phyloP scores from a whole-genome alignment of 2,113 vertebrate genomes.

The Prunella fulvescens region DNA sequence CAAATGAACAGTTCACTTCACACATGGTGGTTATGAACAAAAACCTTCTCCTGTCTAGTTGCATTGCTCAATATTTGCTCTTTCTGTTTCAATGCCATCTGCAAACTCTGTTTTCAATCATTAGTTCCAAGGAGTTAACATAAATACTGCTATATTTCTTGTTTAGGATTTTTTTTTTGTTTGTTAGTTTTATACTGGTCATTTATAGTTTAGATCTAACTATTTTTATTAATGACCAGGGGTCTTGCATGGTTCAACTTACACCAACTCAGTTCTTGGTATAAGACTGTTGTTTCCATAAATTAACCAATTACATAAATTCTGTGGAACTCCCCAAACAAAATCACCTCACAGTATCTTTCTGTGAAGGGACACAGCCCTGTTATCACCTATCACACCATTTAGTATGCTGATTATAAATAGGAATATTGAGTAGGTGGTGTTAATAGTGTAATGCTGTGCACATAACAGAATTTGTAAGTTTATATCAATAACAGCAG shows the following conservation, averaged over 20 bases:
- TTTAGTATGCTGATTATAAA: neutral
- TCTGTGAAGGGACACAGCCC: neutral
- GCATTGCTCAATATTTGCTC: neutral
- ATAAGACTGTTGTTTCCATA: neutral
- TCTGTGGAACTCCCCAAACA: neutral
- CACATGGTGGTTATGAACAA: neutral
- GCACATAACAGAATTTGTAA: neutral
- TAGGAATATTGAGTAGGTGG: neutral
- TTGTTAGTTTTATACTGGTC: neutral
- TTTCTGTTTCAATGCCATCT: neutral
- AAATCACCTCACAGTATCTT: neutral
- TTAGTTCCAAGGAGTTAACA: neutral
- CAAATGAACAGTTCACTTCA: neutral
- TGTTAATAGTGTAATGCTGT: neutral
- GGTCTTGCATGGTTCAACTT: neutral
- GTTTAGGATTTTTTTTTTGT: neutral
- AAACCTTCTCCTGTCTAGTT: neutral
- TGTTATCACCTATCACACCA: neutral
- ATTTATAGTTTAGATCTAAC: neutral
- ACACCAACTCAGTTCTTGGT: neutral
- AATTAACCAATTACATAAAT: neutral
- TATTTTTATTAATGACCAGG: neutral
- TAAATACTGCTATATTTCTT: neutral
- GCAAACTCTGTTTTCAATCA: neutral
- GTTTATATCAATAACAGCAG: neutral